Evolutionary conservation across 2,113 vertebrate genomes (phyloP).

Genomic region (Nothocercus julius): DNA sequence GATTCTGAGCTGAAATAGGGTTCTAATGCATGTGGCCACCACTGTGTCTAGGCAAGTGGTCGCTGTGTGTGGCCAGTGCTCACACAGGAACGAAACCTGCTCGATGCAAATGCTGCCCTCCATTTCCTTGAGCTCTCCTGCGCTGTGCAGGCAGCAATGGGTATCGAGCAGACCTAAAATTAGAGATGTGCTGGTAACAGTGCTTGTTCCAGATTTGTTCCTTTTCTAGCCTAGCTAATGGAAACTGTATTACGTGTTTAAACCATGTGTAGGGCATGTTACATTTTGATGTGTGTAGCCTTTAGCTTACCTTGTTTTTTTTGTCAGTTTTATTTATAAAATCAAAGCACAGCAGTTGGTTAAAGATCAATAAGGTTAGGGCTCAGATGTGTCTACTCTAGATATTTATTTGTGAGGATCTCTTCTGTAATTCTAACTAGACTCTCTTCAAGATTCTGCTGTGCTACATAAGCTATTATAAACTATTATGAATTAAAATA

Average conservation of each 20-base stretch:
- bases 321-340: background rate
- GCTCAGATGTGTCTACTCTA: background rate
- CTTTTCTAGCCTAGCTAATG: background rate
- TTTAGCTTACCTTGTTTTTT: background rate
- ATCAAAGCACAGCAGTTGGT: background rate
- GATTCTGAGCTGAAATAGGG: background rate
- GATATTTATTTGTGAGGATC: background rate
- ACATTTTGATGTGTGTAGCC: background rate
- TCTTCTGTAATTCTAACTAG: background rate
- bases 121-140: background rate
- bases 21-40: fast-evolving
- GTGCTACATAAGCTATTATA: background rate
- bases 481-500: background rate
- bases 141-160: background rate
- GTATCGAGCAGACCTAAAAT: background rate
- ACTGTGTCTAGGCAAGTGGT: background rate
- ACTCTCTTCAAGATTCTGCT: background rate
- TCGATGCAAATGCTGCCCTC: background rate
- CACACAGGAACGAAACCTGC: background rate
- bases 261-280: background rate
- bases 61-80: background rate
- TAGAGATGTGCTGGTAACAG: background rate
- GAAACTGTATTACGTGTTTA: background rate
- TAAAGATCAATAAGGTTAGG: background rate
- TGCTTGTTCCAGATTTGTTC: background rate